phyloP scores from a whole-genome alignment of 2,888 invertebrate species.

The Nemapogon koenigi region DNA sequence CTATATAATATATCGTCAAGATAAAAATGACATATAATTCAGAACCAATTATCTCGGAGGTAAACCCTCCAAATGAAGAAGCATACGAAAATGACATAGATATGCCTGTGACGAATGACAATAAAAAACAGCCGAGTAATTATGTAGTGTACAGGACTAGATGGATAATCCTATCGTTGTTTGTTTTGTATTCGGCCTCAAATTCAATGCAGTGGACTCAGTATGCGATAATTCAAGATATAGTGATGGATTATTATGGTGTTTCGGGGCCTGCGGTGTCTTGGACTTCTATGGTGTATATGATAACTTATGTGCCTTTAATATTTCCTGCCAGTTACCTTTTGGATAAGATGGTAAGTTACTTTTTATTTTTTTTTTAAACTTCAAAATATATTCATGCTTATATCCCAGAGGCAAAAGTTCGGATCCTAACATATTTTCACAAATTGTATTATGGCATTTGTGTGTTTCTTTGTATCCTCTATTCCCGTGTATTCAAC shows the following conservation, averaged over 20 bases:
- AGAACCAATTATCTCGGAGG: too few relatives aligned
- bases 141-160: constrained; percentile 71
- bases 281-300: constrained; percentile 98
- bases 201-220: constrained; percentile 97
- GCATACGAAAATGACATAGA: too few relatives aligned
- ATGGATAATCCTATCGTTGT: constrained; percentile 84
- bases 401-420: too few relatives aligned
- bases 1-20: too few relatives aligned
- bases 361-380: not conserved
- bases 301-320: constrained; percentile 95
- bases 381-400: not conserved
- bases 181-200: constrained; percentile 86
- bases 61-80: too few relatives aligned
- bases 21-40: too few relatives aligned
- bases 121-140: too few relatives aligned
- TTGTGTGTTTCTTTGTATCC: too few relatives aligned
- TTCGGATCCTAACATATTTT: too few relatives aligned
- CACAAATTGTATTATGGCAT: too few relatives aligned
- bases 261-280: constrained; percentile 77
- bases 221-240: constrained; percentile 88
- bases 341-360: constrained; percentile 87
- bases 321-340: constrained; percentile 97
- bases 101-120: too few relatives aligned
- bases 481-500: too few relatives aligned
- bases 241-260: constrained; percentile 77